Base-by-base conservation (phyloP, 1,140 invertebrate genomes). In the Lineus longissimus region DNA sequence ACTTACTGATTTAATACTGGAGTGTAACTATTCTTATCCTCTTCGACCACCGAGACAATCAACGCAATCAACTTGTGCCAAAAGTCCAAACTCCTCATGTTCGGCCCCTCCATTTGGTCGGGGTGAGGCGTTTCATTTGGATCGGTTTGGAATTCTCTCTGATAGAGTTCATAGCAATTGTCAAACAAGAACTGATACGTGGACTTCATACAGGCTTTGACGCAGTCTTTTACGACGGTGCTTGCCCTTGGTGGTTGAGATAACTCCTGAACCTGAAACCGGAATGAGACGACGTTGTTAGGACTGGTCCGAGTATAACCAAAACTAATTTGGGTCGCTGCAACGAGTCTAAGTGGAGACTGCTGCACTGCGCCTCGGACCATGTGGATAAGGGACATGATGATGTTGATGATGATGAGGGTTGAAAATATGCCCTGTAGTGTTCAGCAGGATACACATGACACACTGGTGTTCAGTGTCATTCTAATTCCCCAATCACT, bases 131-230 rank as follows among this genome's bases (percentile, higher is more conserved):
- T 57, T 60, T 77, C 74, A 15, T 70, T 70, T 9, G 76, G 69
- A 58, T 72, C 83, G 71, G 88, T 87, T 85, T 94, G 93, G 82
- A 95, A 97, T 80, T 97, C 93, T 73, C 93, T 85, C 74, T 90
- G 90, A 83, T 94, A 97, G 11, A 97, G 85, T 74, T 98, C 95
- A 79, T 95, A 95, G 74, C 95, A 97, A 83, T 98, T 97, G 81
- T 97, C 94, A 82, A 97, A 98, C 19, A 98, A 86, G 81, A 97
- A 98, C 84, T 97, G 93, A 84, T 98, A 98, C 19, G 95, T 98
- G 31, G 95, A 97, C 75, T 95, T 84, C 64, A 99, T 88, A 82
- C 97, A 99, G 25, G 95, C 95, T 78, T 95, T 98, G 0, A 97
- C 97, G 84, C 97, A 99, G 82, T 99, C 96, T 83, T 97, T 98